phyloP scores from a whole-genome alignment of 2,113 vertebrate genomes.

The Hiodon alosoides region DNA sequence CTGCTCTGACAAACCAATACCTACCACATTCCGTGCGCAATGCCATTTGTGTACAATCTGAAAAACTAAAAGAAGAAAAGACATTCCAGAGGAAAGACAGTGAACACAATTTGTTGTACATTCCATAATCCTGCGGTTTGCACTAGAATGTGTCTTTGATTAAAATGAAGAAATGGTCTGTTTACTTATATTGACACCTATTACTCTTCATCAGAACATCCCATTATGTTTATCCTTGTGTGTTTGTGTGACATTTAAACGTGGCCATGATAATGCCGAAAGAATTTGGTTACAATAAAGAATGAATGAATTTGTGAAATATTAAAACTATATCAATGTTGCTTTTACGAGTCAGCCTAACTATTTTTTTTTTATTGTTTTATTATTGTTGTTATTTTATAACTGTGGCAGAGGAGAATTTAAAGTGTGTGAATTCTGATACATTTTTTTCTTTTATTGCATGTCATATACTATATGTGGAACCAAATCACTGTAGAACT shows the following conservation, averaged over 20 bases:
- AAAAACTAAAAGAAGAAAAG: neutral
- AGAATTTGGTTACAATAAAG: constrained; percentile 20
- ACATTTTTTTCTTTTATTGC: constrained; percentile 49
- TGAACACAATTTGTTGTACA: constrained; percentile 38
- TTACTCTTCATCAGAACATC: neutral
- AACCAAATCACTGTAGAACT: constrained; percentile 61
- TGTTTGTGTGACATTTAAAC: constrained; percentile 15
- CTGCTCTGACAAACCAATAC: neutral
- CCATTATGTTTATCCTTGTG: constrained; percentile 5
- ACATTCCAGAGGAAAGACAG: constrained; percentile 8
- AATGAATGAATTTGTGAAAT: neutral
- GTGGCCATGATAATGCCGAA: constrained; percentile 35
- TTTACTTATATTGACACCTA: constrained; percentile 8
- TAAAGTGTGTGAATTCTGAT: constrained; percentile 45
- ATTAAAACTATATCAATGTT: constrained; percentile 3
- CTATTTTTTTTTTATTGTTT: constrained; percentile 7
- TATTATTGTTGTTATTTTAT: constrained; percentile 32
- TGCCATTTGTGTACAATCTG: neutral
- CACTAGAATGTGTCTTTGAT: constrained; percentile 40
- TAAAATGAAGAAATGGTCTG: constrained; percentile 15
- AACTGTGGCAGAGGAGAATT: constrained; percentile 46
- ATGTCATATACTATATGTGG: constrained; percentile 58
- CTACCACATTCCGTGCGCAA: constrained; percentile 24
- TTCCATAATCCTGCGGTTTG: constrained; percentile 49
- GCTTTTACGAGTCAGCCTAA: constrained; percentile 42